Evolutionary conservation across 2,888 invertebrate genomes (phyloP).

Genomic region (Serripes groenlandicus): DNA sequence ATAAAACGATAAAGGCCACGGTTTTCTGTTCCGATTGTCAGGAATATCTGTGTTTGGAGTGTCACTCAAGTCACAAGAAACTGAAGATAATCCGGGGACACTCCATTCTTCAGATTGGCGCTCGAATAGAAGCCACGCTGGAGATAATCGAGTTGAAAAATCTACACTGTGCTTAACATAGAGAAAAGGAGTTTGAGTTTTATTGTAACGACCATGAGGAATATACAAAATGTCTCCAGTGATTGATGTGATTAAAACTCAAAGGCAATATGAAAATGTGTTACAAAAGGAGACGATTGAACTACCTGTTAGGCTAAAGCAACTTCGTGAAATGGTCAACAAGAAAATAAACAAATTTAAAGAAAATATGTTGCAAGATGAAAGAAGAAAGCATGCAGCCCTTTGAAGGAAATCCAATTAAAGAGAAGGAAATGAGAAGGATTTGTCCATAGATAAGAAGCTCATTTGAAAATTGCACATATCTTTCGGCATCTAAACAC

Average conservation of each 20-base stretch:
- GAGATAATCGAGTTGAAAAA: neutral
- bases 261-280: neutral
- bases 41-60: neutral
- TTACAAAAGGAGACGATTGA: neutral
- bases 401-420: neutral
- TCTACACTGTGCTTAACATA: neutral
- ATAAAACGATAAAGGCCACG: neutral
- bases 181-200: neutral
- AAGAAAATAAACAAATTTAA: neutral
- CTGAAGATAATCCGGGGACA: constrained; percentile 2
- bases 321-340: neutral
- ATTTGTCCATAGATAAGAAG: neutral
- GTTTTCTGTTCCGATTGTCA: constrained; percentile 1
- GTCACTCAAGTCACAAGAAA: constrained; percentile 7
- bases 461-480: neutral
- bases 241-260: neutral
- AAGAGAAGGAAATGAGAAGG: neutral
- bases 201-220: constrained; percentile 7
- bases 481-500: neutral
- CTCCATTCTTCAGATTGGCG: neutral
- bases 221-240: no score
- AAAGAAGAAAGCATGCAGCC: neutral
- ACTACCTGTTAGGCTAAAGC: neutral
- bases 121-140: neutral
- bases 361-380: neutral